Evolutionary conservation across 2,888 invertebrate species (phyloP).

Genomic region (Agonum fuliginosum): DNA sequence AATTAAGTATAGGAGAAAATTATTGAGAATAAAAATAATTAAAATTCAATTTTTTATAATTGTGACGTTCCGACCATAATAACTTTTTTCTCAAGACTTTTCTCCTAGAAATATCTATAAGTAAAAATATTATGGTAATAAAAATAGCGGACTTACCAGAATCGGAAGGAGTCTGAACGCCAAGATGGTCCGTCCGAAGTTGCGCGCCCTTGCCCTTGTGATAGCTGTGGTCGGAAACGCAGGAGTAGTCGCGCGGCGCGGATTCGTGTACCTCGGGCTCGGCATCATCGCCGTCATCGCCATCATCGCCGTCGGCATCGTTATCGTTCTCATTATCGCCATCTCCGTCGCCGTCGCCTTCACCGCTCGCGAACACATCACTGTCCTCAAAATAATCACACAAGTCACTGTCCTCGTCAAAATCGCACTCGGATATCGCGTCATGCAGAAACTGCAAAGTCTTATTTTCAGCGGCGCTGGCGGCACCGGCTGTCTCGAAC

Average conservation of each 20-base stretch:
- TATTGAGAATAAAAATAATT: no score
- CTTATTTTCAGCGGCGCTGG: constrained; percentile 59
- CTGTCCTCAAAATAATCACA: constrained; percentile 69
- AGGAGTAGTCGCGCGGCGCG: constrained; percentile 68
- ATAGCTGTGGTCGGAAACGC: constrained; percentile 80
- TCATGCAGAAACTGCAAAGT: constrained; percentile 67
- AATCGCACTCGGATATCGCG: constrained; percentile 68
- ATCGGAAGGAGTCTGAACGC: constrained; percentile 92
- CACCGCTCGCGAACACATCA: constrained; percentile 67
- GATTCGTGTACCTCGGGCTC: constrained; percentile 67
- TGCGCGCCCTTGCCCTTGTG: constrained; percentile 76
- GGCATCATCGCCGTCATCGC: constrained; percentile 65
- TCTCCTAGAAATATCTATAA: no score
- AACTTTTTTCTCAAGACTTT: no score
- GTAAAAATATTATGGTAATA: not conserved
- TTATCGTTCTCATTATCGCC: no score
- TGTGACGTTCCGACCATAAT: no score
- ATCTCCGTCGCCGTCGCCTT: constrained; percentile 65
- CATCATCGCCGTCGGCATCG: constrained; percentile 64
- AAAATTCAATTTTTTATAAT: no score
- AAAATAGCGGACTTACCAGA: constrained; percentile 80
- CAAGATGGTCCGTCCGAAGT: constrained; percentile 80
- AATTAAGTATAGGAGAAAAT: not conserved
- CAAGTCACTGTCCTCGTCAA: constrained; percentile 68
- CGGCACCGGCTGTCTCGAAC: constrained; percentile 32